Evolutionary conservation across 2,888 invertebrate genomes (phyloP), one percentile per base, ranked within the genome.

Genomic region (Bursaphelenchus okinawaensis): DNA sequence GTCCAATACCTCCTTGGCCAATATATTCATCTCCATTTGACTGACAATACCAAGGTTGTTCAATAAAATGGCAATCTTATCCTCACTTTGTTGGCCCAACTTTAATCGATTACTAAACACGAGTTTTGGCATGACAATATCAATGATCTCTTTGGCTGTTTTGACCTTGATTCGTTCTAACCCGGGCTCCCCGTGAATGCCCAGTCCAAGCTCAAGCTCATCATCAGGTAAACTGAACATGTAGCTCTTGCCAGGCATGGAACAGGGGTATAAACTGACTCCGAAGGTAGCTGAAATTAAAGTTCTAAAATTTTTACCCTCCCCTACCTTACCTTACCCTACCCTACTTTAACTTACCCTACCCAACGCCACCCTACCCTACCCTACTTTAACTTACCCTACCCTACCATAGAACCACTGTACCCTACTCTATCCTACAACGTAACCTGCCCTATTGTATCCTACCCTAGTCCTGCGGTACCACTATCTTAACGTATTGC

Each of bases 21-120:
- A 85, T 57, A 91, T 87, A 72, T 88, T 88, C 85, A 90, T 88
- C 81, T 92, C 91, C 65, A 91, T 80, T 68, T 89, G 87, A 0
- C 90, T 89, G 0, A 89, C 86, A 1, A 88, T 88, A 26, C 91
- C 91, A 60, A 90, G 85, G 83, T 92, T 92, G 84, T 91, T 91
- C 6, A 92, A 83, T 75, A 91, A 85, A 8, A 89, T 85, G 0
- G 87, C 89, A 0, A 90, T 87, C 8, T 29, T 19, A 4, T 78
- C 71, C 7, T 68, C 67, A 8, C 28, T 63, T 23, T 8, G n/a
- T 24, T 69, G 40, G 20, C 63, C 52, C 58, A 75, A 31, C n/a
- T n/a, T n/a, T n/a, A n/a, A n/a, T 69, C 75, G 52, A 81, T 84
- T 31, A 79, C 75, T 54, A 74, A 66, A 63, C 79, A 83, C 83